These are phyloP conservation scores for Carollia perspicillata DNA, from an alignment of 2,113 vertebrate genomes.

Conservation along the genomic window DNA sequence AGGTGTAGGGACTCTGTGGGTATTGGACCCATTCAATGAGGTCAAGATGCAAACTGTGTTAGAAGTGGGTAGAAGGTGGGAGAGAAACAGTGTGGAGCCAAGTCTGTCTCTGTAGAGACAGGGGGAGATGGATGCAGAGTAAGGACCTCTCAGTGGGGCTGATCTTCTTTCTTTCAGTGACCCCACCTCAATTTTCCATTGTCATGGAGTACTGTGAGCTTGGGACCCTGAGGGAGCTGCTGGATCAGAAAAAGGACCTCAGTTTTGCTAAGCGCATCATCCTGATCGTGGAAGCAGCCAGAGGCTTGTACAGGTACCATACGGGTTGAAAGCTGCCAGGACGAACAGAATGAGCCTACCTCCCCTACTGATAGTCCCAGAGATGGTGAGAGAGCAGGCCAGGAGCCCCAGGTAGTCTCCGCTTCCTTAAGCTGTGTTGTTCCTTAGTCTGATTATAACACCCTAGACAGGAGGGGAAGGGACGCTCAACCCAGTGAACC, in stretches of 20 bases:
- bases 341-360: background rate
- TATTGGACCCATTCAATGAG: background rate
- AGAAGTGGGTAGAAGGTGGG: background rate
- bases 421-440: background rate
- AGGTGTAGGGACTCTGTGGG: background rate
- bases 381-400: background rate
- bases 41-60: background rate
- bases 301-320: slow-evolving; percentile 88
- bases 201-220: slow-evolving; percentile 92
- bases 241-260: slow-evolving; percentile 79
- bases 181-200: slow-evolving; percentile 84
- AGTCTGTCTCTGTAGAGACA: background rate
- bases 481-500: background rate
- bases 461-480: background rate
- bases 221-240: slow-evolving; percentile 86
- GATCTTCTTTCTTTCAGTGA: slow-evolving; percentile 71
- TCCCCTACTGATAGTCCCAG: too few relatives aligned
- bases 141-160: background rate
- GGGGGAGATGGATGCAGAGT: background rate
- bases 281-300: slow-evolving; percentile 87
- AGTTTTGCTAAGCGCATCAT: slow-evolving; percentile 78
- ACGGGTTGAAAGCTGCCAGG: rapidly evolving
- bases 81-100: background rate
- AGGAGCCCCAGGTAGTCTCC: background rate
- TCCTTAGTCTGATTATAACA: background rate